A percentile compares a stretch with the other conserved stretches of the same genome.
Evolutionary conservation across 2,113 vertebrate species (phyloP).

Genomic region (Coptodon rendalli): DNA sequence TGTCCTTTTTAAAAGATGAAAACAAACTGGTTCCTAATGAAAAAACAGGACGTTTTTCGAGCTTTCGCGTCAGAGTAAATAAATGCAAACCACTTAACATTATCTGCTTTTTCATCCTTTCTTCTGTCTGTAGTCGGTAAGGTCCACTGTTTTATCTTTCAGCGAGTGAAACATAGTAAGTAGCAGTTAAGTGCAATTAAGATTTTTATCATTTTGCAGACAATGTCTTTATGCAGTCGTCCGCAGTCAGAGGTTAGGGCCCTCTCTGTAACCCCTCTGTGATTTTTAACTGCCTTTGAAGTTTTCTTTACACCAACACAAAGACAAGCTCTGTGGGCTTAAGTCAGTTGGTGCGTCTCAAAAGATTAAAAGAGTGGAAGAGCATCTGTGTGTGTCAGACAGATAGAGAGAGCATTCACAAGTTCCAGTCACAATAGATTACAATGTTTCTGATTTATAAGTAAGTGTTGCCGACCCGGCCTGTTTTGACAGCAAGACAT

Average conservation of each 20-base stretch:
- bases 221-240: constrained; percentile 13
- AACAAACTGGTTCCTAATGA: not conserved
- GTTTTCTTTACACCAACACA: constrained; percentile 50
- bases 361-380: constrained; percentile 45
- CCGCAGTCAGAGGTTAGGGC: constrained; percentile 34
- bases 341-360: constrained; percentile 38
- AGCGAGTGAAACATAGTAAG: constrained; percentile 13
- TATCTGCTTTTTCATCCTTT: not conserved
- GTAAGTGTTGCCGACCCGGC: constrained; percentile 11
- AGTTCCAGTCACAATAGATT: constrained; percentile 50
- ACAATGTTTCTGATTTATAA: constrained; percentile 49
- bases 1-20: constrained; percentile 7
- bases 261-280: constrained; percentile 38
- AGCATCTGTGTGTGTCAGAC: constrained; percentile 23
- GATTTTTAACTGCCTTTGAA: constrained; percentile 65
- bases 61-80: not conserved
- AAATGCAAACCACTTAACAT: not conserved
- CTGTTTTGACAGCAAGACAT: constrained; percentile 53
- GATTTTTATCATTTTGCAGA: constrained; percentile 28
- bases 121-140: not conserved
- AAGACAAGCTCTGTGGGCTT: constrained; percentile 57
- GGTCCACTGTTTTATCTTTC: not conserved
- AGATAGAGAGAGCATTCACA: constrained; percentile 27
- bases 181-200: constrained; percentile 21
- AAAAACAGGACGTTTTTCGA: not conserved